phyloP scores from a whole-genome alignment of 2,113 vertebrate genomes.

The Macrotus californicus region DNA sequence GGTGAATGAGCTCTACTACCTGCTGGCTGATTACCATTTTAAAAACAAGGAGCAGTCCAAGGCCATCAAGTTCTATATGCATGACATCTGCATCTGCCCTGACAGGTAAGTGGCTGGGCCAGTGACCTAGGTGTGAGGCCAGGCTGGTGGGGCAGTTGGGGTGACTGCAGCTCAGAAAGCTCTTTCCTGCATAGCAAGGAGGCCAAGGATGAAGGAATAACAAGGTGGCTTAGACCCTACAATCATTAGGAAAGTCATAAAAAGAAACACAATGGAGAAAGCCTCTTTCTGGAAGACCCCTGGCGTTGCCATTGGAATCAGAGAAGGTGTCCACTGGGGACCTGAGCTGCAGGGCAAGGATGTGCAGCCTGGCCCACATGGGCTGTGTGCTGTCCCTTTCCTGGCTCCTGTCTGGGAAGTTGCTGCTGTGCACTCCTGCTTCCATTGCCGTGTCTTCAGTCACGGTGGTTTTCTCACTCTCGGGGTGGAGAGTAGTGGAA shows the following conservation, averaged over 20 bases:
- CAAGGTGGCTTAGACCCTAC: background rate
- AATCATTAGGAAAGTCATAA: background rate
- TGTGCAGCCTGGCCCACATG: background rate
- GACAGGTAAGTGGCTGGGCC: slow-evolving; percentile 83
- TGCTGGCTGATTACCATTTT: slow-evolving; percentile 98
- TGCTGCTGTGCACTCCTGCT: background rate
- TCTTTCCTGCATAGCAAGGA: background rate
- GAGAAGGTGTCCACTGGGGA: background rate
- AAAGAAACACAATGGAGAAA: slow-evolving; percentile 84
- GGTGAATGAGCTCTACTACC: slow-evolving; percentile 94
- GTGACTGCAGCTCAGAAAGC: background rate
- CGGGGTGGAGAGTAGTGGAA: too few relatives aligned
- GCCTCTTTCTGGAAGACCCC: background rate
- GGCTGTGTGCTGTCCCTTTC: background rate
- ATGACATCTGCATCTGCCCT: slow-evolving; percentile 95
- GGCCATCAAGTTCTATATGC: slow-evolving; percentile 99
- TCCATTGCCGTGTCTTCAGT: background rate
- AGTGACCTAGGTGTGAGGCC: too few relatives aligned
- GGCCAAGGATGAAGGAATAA: background rate
- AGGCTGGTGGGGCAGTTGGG: too few relatives aligned
- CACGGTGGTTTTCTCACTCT: background rate
- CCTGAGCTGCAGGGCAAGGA: background rate
- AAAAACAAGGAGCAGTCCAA: slow-evolving; percentile 99
- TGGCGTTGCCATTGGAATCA: background rate
- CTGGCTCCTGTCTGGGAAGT: background rate